phyloP scores from a whole-genome alignment of 1,140 invertebrate species.

The Stenopsyche tienmushanensis region DNA sequence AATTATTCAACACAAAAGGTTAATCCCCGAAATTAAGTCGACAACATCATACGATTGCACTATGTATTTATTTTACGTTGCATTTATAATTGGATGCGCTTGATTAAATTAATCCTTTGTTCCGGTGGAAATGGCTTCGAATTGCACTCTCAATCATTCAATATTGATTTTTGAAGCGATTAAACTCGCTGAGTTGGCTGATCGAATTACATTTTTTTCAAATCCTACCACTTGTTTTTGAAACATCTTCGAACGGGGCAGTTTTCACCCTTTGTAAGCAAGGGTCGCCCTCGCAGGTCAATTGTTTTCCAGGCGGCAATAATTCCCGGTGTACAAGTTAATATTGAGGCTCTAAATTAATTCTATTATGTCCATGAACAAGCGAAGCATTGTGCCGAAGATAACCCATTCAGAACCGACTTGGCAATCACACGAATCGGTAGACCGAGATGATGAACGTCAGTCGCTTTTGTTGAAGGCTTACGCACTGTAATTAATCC shows the following conservation, averaged over 20 bases:
- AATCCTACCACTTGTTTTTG: too few species aligned
- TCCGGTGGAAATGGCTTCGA: not conserved
- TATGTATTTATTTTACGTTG: slow-evolving; percentile 23
- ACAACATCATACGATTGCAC: not conserved
- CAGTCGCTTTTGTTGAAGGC: slow-evolving; percentile 14
- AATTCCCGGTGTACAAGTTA: slow-evolving; percentile 23
- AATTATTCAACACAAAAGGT: slow-evolving; percentile 34
- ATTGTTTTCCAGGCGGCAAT: slow-evolving; percentile 28
- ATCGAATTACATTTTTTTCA: too few species aligned
- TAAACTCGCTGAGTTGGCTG: too few species aligned
- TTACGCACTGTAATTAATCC: slow-evolving; percentile 20
- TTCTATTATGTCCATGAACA: slow-evolving; percentile 19
- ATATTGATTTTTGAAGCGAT: too few species aligned
- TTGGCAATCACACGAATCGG: slow-evolving; percentile 31
- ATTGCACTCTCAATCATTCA: not conserved
- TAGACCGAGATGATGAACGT: slow-evolving; percentile 34
- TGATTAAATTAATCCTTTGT: slow-evolving; percentile 21
- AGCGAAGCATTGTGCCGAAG: slow-evolving; percentile 21
- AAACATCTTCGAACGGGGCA: too few species aligned
- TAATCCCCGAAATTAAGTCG: slow-evolving; percentile 33
- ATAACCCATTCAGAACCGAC: slow-evolving; percentile 26
- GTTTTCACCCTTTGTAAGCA: too few species aligned
- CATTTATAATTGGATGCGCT: slow-evolving; percentile 28
- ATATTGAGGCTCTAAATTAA: slow-evolving; percentile 27
- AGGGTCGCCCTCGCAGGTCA: slow-evolving; percentile 7